These are phyloP conservation scores for Himalopsyche anomala DNA, from an alignment of 2,888 invertebrate species.

Conservation along the genomic window DNA sequence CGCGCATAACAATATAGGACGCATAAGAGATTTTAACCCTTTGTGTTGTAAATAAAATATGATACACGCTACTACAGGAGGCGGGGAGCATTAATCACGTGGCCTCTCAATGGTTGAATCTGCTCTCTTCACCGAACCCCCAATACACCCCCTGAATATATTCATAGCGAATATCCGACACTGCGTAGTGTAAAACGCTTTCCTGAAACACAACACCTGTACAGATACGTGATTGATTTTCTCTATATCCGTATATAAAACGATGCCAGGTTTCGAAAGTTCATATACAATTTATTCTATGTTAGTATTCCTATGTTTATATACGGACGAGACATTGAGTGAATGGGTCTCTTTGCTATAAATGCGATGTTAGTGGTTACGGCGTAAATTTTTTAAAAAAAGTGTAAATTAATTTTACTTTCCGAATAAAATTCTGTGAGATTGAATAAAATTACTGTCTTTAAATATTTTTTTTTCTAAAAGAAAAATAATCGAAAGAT, in stretches of 20 bases:
- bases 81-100: slow-evolving; percentile 55
- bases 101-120: slow-evolving; percentile 52
- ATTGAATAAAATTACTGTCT: no score
- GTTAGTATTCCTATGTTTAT: not conserved
- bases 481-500: no score
- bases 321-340: not conserved
- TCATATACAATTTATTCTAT: not conserved
- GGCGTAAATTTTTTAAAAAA: no score
- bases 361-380: no score
- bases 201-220: slow-evolving; percentile 28
- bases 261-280: slow-evolving; percentile 6
- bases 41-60: slow-evolving; percentile 61
- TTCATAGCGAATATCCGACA: slow-evolving; percentile 49
- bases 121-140: slow-evolving; percentile 32
- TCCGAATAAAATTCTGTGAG: no score
- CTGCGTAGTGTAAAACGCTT: slow-evolving; percentile 25
- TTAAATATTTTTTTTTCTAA: no score
- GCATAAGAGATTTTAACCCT: slow-evolving; percentile 49
- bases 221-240: slow-evolving; percentile 36
- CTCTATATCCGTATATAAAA: slow-evolving; percentile 29
- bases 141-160: slow-evolving; percentile 12
- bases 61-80: slow-evolving; percentile 50
- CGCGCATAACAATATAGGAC: slow-evolving; percentile 10
- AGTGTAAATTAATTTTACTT: no score
- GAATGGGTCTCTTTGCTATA: not conserved